A percentile compares a stretch with the other conserved stretches of the same genome.
Evolutionary conservation across 2,113 vertebrate genomes (phyloP).

Genomic region (Gnathonemus echidnorhynchus): DNA sequence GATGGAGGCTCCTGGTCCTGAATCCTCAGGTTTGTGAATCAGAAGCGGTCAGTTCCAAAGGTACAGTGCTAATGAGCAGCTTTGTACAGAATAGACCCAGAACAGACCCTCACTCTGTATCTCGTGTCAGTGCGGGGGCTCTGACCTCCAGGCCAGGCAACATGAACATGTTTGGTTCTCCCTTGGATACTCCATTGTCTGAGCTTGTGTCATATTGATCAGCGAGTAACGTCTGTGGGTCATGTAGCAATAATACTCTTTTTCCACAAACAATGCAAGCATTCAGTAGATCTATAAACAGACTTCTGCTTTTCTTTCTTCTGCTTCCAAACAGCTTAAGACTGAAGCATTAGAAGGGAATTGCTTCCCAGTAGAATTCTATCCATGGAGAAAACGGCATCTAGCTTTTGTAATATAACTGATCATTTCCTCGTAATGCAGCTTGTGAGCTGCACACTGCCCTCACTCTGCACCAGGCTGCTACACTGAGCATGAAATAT

Average conservation of each 20-base stretch:
- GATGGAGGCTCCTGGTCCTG: background rate
- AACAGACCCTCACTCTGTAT: background rate
- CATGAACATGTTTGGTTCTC: background rate
- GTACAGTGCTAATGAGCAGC: background rate
- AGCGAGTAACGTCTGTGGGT: background rate
- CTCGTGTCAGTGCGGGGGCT: background rate
- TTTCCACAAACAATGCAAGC: background rate
- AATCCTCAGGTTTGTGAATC: background rate
- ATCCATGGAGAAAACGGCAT: background rate
- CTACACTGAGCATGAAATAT: background rate
- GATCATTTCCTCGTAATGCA: background rate
- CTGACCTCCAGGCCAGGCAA: background rate
- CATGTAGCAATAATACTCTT: background rate
- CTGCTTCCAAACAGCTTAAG: background rate
- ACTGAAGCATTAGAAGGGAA: background rate
- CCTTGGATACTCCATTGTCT: background rate
- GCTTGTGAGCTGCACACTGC: background rate
- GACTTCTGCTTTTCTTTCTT: background rate
- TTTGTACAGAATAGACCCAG: background rate
- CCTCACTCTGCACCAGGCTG: background rate
- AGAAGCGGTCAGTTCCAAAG: background rate
- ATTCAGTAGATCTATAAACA: background rate
- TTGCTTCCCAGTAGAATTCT: background rate
- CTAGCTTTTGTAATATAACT: background rate
- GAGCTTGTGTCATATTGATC: background rate